Conservation (phyloP, 2,113 vertebrate genomes). For the Chionodraco myersi region DNA sequence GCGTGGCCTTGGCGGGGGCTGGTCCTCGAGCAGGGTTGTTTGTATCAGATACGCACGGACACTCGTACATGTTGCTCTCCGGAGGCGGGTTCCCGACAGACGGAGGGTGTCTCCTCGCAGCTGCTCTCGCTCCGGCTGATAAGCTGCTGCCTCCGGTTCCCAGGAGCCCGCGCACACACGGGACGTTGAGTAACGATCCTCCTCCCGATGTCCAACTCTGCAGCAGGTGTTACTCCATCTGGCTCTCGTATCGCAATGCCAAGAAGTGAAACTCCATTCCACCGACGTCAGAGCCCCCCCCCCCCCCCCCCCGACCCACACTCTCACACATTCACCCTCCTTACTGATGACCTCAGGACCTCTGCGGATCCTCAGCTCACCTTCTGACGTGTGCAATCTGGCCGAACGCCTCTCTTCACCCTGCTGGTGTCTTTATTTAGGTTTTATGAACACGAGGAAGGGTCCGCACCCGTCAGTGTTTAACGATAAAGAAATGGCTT, state of each 20-base stretch:
- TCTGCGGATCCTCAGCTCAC: no score
- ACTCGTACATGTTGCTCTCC: not conserved
- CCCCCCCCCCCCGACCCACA: no score
- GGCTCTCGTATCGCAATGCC: not conserved
- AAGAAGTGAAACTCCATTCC: constrained; percentile 17
- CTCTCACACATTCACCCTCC: no score
- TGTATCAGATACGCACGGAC: not conserved
- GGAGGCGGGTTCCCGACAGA: not conserved
- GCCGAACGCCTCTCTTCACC: no score
- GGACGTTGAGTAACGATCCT: no score
- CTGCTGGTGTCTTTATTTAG: no score
- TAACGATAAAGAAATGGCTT: no score
- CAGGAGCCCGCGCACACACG: constrained; percentile 29
- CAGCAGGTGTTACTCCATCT: constrained; percentile 53
- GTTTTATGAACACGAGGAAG: no score
- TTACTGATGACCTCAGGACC: no score
- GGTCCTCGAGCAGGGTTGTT: not conserved
- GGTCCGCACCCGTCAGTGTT: no score
- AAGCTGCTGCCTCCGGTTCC: constrained; percentile 34
- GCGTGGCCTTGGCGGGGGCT: no score
- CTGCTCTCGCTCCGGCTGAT: constrained; percentile 23
- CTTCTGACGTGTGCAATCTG: no score
- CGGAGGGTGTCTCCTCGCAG: constrained; percentile 22
- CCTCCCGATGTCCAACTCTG: not conserved
- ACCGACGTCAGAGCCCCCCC: not conserved